Evolutionary conservation across 2,888 invertebrate genomes (phyloP), one percentile per base, ranked within the genome.

Genomic region (Amphipoea oculea): DNA sequence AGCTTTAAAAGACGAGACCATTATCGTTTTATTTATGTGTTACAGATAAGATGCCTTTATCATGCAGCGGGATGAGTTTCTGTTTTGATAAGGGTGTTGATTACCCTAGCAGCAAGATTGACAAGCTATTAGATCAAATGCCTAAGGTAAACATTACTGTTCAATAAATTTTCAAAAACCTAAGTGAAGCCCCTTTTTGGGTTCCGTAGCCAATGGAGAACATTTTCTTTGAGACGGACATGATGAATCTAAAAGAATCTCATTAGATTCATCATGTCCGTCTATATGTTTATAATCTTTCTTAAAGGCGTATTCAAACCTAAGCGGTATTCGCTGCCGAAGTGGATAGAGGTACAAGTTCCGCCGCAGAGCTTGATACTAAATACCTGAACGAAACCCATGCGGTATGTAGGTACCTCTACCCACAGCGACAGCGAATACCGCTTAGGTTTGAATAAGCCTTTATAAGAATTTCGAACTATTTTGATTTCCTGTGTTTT

Each of bases 51-150:
- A 79, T 79, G 79, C 79, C 79, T 3, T 0, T 5, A 23, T 65
- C 78, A 65, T 79, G 79, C 29, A 1, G 0, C 40, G 65, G 48
- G 11, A 1, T 17, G 48, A 70, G 0, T 0, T 79, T 17, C 23
- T 79, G 79, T 57, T 79, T 78, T n/a, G 79, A 78, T 2, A 48
- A 70, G 12, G 79, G 70, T 11, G 7, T 29, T 40, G 2, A 60
- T 2, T 79, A 79, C 23, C 79, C 79, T 36, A 23, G n/a, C 5
- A 29, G 67, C 1, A 51, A 1, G 5, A 48, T 87, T 57, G 69
- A 71, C 2, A 0, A 73, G 0, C 3, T 83, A 0, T 7, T 82
- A 57, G n/a, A 71, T 9, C 2, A 65, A 23, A 36, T 69, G 0
- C 75, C 51, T 4, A 4, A 17, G 71, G 81, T 80, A 23, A 78